Conservation (phyloP, 37 sponge, comb jelly and placozoan genomes). For the Aphrocallistes beatrix region DNA sequence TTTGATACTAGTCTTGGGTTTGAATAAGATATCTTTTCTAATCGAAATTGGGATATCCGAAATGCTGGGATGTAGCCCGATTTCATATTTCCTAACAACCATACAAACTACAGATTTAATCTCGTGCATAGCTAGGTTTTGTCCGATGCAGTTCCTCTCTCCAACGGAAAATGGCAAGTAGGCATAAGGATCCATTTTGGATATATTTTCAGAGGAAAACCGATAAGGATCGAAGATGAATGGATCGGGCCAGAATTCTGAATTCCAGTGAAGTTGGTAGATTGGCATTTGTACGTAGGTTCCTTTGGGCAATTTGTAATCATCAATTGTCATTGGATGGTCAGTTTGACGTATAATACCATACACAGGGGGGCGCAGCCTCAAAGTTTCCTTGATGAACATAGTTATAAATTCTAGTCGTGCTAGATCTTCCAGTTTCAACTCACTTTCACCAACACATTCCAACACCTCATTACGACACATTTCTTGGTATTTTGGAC, state of each 20-base stretch:
- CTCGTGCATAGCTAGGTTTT: neutral
- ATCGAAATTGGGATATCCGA: neutral
- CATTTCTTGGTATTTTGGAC: neutral
- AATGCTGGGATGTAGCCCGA: neutral
- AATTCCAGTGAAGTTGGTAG: neutral
- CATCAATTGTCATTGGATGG: neutral
- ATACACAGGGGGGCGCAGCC: neutral
- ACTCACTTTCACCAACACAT: neutral
- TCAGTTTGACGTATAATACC: neutral
- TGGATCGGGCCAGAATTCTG: constrained; percentile 18
- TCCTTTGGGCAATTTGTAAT: neutral
- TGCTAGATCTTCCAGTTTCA: neutral
- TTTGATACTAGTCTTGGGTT: neutral
- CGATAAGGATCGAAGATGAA: constrained; percentile 21
- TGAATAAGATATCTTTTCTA: neutral
- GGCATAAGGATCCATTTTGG: neutral
- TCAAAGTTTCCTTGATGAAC: neutral
- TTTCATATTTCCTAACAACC: neutral
- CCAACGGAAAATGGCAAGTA: constrained; percentile 15
- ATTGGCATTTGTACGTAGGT: neutral
- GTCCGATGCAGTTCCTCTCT: constrained; percentile 17
- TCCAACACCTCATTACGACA: constrained; percentile 1
- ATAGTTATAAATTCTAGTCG: neutral
- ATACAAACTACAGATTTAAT: neutral
- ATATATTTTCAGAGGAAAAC: neutral